phyloP scores from a whole-genome alignment of 2,113 vertebrate species.

The Ciconia maguari region DNA sequence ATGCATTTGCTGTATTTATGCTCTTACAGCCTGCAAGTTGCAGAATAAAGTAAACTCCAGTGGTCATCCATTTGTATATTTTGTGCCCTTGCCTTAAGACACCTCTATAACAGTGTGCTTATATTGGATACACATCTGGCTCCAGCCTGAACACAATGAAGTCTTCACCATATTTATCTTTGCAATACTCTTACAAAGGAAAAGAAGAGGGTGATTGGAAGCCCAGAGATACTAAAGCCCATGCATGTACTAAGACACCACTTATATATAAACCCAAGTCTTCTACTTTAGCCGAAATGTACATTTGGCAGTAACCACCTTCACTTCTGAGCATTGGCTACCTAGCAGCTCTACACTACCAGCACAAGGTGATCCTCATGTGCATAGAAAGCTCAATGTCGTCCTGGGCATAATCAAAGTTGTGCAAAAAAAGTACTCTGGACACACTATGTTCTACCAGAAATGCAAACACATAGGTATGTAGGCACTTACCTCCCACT shows the following conservation, averaged over 20 bases:
- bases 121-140: neutral
- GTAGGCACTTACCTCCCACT: neutral
- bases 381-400: rapidly evolving
- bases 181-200: neutral
- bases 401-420: neutral
- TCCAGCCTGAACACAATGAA: neutral
- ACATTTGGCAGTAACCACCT: neutral
- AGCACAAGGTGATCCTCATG: neutral
- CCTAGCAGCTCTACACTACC: neutral
- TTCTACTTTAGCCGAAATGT: neutral
- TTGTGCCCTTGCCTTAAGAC: neutral
- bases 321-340: neutral
- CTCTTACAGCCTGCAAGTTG: neutral
- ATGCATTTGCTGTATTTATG: neutral
- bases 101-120: neutral
- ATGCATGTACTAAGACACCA: rapidly evolving
- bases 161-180: neutral
- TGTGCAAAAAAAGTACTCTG: too few species aligned
- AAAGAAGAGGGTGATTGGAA: neutral
- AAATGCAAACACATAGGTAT: neutral
- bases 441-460: neutral
- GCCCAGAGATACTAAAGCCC: neutral
- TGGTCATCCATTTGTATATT: neutral
- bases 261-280: neutral
- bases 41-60: neutral